phyloP scores from a whole-genome alignment of 2,113 vertebrate genomes.

The Antennarius striatus region DNA sequence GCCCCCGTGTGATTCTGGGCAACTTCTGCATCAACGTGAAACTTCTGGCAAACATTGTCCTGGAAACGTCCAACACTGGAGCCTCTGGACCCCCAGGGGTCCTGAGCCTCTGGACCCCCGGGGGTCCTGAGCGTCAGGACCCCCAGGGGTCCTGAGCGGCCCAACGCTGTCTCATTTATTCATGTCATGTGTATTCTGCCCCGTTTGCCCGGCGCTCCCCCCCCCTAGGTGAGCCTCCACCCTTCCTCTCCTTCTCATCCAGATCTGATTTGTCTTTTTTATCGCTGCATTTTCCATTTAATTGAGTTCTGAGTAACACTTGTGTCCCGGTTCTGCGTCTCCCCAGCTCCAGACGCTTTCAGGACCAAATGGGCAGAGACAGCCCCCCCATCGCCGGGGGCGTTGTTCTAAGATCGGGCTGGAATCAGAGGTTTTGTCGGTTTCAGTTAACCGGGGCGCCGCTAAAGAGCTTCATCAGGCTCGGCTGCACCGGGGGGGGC shows the following conservation, averaged over 20 bases:
- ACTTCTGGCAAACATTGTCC: conserved; percentile 41
- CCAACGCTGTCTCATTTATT: conserved; percentile 61
- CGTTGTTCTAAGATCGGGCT: conserved; percentile 74
- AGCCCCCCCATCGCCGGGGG: conserved; percentile 68
- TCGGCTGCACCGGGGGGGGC: conserved; percentile 70
- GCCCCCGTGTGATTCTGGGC: conserved; percentile 31
- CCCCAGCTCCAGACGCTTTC: conserved; percentile 59
- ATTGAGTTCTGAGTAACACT: conserved; percentile 56
- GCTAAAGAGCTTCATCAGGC: conserved; percentile 70
- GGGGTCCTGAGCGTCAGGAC: background rate
- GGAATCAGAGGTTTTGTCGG: conserved; percentile 79
- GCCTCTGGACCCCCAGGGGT: conserved; percentile 24
- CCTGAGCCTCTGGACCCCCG: background rate
- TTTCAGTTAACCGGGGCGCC: conserved; percentile 72
- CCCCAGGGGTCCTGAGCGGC: conserved; percentile 49
- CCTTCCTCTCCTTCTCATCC: conserved; percentile 19
- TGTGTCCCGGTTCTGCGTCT: conserved; percentile 61
- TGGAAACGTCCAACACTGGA: conserved; percentile 51
- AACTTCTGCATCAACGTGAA: conserved; percentile 56
- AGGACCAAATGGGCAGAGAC: conserved; percentile 62
- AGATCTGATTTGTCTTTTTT: conserved; percentile 39
- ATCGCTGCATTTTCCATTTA: conserved; percentile 39
- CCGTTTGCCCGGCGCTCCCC: conserved; percentile 35
- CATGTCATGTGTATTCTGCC: conserved; percentile 38
- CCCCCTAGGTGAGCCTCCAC: conserved; percentile 34